Evolutionary conservation across 2,113 vertebrate species (phyloP).

Genomic region (Dicentrarchus labrax): DNA sequence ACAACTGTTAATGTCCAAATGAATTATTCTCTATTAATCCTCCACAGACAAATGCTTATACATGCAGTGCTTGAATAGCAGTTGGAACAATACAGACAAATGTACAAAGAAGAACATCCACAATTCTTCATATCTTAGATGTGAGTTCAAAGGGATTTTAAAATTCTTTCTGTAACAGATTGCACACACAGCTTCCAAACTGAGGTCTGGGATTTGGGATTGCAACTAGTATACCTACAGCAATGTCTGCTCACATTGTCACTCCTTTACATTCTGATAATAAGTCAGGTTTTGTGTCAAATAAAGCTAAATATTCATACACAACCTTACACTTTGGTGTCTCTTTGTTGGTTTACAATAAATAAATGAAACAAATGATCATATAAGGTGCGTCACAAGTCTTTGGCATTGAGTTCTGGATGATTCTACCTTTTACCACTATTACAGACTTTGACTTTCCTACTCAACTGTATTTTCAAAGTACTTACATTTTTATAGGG

Average conservation of each 20-base stretch:
- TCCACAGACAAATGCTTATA: conserved; percentile 19
- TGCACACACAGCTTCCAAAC: conserved; percentile 13
- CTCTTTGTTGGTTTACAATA: background rate
- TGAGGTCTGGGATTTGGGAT: conserved; percentile 34
- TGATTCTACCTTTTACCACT: conserved; percentile 16
- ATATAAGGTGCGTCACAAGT: conserved; percentile 7
- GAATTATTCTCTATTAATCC: conserved; percentile 38
- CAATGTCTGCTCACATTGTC: conserved; percentile 7
- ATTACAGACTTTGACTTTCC: conserved; percentile 37
- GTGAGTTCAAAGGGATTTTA: conserved; percentile 37
- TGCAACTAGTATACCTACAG: conserved; percentile 7
- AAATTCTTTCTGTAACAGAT: conserved; percentile 32
- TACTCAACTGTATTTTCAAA: conserved; percentile 31
- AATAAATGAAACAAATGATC: conserved; percentile 9
- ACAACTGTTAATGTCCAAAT: conserved; percentile 49
- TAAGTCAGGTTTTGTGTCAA: background rate
- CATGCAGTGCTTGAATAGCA: conserved; percentile 7
- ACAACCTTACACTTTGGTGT: background rate
- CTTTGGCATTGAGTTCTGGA: conserved; percentile 1
- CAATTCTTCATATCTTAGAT: conserved; percentile 39
- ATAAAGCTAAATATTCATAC: background rate
- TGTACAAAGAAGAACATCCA: conserved; percentile 33
- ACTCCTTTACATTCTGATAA: conserved; percentile 8
- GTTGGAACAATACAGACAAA: conserved; percentile 31
- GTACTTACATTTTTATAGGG: conserved; percentile 34